A percentile compares a stretch with the other conserved stretches of the same genome.
These are phyloP conservation scores for Phocoena sinus DNA, from an alignment of 2,113 vertebrate genomes.

Conservation along the genomic window DNA sequence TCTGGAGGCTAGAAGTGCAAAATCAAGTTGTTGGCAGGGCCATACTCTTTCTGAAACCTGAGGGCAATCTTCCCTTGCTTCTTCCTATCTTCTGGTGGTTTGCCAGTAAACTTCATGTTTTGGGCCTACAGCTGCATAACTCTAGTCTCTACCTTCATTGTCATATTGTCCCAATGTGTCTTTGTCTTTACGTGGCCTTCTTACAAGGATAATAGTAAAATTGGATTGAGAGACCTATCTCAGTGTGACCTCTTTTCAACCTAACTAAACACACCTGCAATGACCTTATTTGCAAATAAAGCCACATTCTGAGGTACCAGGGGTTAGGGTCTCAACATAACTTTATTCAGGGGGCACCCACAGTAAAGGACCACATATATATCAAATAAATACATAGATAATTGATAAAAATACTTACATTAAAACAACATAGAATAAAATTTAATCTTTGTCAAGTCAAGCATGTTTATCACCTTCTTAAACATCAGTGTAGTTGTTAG, in stretches of 20 bases:
- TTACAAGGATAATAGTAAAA: background rate
- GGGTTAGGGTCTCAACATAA: background rate
- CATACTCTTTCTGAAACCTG: background rate
- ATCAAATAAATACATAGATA: background rate
- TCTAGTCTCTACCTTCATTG: background rate
- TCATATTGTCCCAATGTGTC: background rate
- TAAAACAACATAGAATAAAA: constrained; percentile 6
- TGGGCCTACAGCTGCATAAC: background rate
- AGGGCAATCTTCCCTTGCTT: background rate
- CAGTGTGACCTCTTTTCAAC: no score
- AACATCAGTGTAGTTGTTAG: background rate
- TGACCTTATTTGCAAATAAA: constrained; percentile 9
- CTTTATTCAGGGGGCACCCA: background rate
- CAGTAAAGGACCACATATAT: background rate
- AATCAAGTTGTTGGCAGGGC: background rate
- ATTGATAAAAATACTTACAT: background rate
- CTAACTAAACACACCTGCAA: background rate
- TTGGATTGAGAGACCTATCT: background rate
- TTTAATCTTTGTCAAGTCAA: background rate
- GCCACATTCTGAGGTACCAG: background rate
- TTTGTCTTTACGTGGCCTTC: background rate
- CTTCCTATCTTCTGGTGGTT: background rate
- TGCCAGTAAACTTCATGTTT: background rate
- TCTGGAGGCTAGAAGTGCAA: background rate
- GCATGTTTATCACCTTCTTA: background rate